Base-by-base conservation (phyloP, 2,797 vertebrate genomes). In the Halcyon chelicuti region DNA sequence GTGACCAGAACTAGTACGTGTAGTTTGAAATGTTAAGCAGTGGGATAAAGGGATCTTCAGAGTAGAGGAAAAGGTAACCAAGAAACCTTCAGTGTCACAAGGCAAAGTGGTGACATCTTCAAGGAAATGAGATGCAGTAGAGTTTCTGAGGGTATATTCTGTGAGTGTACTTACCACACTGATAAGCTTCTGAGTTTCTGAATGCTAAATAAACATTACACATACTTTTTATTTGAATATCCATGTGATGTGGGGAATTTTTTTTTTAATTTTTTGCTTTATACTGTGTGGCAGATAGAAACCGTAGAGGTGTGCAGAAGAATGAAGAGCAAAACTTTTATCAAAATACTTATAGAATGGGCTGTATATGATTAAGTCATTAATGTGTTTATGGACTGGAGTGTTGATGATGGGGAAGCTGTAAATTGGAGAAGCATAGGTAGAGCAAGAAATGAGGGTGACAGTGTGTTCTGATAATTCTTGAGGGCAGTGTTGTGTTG, bases 331-430 rank as follows among this genome's bases (percentile, higher is more conserved):
- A 63, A 89, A 74, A n/a, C 47, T 29, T n/a, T 33, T 66, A 16
- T 71, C 20, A 51, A 61, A 74, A 14, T 62, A 14, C 14, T 67
- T 71, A 10, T 47, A 51, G n/a, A 23, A 40, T 44, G 44, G 10
- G 6, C 13, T 80, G 22, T 0, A 0, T 54, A 16, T 9, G 9
- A 58, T 72, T 61, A 75, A 62, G 14, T 55, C 0, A 4, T 3
- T 26, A 46, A 14, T 0, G 0, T 60, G 15, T 52, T 61, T 52
- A 61, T 61, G 42, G 14, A 29, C 33, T 58, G 39, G 33, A 67
- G 21, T 55, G 19, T 20, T 74, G 46, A 49, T 46, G 26, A 42
- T 42, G n/a, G n/a, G 15, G 37, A 77, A 42, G 40, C 23, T 70
- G 37, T 58, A 18, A 46, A 51, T 60, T 23, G 54, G 44, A 35